Evolutionary conservation across 2,797 vertebrate species (phyloP), one percentile per base, ranked within the genome.

Genomic region (Semaprochilodus insignis): DNA sequence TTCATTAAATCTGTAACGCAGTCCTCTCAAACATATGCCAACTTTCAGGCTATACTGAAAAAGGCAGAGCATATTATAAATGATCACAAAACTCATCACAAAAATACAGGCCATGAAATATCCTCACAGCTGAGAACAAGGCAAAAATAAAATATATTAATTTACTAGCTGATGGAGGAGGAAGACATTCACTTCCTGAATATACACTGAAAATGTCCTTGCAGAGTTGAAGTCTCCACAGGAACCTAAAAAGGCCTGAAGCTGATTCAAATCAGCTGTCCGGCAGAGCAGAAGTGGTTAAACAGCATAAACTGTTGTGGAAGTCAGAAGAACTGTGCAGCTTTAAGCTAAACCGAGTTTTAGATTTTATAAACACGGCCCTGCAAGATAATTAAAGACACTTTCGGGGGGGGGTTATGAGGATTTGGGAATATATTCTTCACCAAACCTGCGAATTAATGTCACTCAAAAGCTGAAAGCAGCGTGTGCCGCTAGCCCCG

Each of bases 161-260:
- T 63, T 27, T 21, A 40, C 59, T 74, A 67, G 16, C 40, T 19
- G 25, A 13, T 17, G 55, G 55, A 57, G 74, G 21, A 74, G 19
- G 59, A 78, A 71, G 5, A 23, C 11, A 23, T 16, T 15, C 17
- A 80, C 78, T 85, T 85, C 81, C 86, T 85, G 83, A 77, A 80
- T 60, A 44, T 40, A 25, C 10, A 59, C 63, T 67, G 19, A 85
- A 83, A 76, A 83, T 66, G 67, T 67, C 77, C 48, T 76, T 34
- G 17, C 85, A 55, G 60, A 72, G 36, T 21, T 67, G 0, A 40
- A 40, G 65, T 1, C 31, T n/a, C 15, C 52, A 66, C 27, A 7
- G 15, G 4, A 21, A 34, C 27, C 15, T 36, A 8, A 4, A 40
- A 66, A 17, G 27, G 8, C 34, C 63, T 17, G 17, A 65, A 34